phyloP scores from a whole-genome alignment of 2,888 invertebrate genomes.

The Trachelus iudaicus region DNA sequence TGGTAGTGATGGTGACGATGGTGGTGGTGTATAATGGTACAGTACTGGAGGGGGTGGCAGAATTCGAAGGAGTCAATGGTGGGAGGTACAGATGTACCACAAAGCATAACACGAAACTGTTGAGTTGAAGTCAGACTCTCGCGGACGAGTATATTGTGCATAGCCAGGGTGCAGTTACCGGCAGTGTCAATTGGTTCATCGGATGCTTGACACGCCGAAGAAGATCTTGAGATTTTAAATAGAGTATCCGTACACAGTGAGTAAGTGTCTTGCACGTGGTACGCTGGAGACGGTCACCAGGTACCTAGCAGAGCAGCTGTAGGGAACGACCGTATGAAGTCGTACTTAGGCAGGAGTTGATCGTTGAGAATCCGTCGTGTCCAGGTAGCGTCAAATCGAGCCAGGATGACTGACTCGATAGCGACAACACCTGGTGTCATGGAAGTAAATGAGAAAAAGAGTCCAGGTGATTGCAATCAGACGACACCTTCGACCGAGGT shows the following conservation, averaged over 20 bases:
- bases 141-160: slow-evolving; percentile 34
- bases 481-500: slow-evolving; percentile 15
- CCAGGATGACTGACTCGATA: slow-evolving; percentile 3
- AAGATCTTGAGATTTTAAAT: background rate
- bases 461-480: slow-evolving; percentile 11
- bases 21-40: background rate
- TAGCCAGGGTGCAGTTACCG: slow-evolving; percentile 37
- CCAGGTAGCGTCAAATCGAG: background rate
- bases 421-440: slow-evolving; percentile 5
- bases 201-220: slow-evolving; percentile 33
- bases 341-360: background rate
- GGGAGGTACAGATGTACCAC: slow-evolving; percentile 36
- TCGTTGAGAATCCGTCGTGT: background rate
- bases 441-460: slow-evolving; percentile 23
- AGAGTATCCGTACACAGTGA: background rate
- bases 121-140: slow-evolving; percentile 39
- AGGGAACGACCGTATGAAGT: background rate
- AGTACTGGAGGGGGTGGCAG: background rate
- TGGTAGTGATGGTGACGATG: slow-evolving; percentile 14
- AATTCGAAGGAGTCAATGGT: background rate
- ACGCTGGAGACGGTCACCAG: background rate
- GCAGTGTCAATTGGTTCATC: slow-evolving; percentile 25
- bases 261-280: background rate
- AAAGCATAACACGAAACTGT: slow-evolving; percentile 48
- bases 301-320: background rate